Conservation (phyloP, 2,797 vertebrate genomes). For the Alauda arvensis region DNA sequence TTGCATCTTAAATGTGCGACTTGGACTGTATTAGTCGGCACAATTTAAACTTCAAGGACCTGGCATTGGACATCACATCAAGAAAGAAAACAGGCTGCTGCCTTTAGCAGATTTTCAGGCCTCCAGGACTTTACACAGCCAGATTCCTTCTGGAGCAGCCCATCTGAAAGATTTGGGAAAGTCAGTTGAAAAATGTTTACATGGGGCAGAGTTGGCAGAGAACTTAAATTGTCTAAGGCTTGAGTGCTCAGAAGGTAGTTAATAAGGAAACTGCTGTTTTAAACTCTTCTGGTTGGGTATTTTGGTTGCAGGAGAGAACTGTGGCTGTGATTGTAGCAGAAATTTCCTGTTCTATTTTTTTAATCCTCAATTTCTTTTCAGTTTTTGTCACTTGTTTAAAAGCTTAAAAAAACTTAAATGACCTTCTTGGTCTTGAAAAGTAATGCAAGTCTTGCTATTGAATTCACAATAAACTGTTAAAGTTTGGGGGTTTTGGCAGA, state of each 20-base stretch:
- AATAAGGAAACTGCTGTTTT: neutral
- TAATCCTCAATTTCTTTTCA: neutral
- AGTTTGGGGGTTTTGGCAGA: neutral
- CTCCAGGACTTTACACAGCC: conserved; percentile 45
- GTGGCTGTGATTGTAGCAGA: conserved; percentile 26
- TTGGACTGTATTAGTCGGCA: conserved; percentile 57
- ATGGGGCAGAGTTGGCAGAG: conserved; percentile 31
- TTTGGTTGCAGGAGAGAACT: conserved; percentile 33
- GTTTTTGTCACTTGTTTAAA: conserved; percentile 26
- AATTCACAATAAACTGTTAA: conserved; percentile 13
- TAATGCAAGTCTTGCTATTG: conserved; percentile 30
- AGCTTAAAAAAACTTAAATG: neutral
- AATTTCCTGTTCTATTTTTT: conserved; percentile 19
- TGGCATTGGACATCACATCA: conserved; percentile 52
- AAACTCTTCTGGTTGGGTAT: conserved; percentile 2
- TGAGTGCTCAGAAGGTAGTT: conserved; percentile 33
- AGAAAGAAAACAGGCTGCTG: conserved; percentile 53
- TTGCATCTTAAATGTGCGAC: conserved; percentile 34
- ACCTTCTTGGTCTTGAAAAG: conserved; percentile 16
- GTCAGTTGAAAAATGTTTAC: conserved; percentile 46
- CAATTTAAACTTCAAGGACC: conserved; percentile 52
- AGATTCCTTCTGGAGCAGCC: conserved; percentile 56
- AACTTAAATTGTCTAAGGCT: conserved; percentile 28
- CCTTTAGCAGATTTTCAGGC: conserved; percentile 57
- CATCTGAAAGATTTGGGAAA: conserved; percentile 55